Evolutionary conservation across 2,888 invertebrate genomes (phyloP), one percentile per base, ranked within the genome.

Genomic region (Lapara coniferarum): DNA sequence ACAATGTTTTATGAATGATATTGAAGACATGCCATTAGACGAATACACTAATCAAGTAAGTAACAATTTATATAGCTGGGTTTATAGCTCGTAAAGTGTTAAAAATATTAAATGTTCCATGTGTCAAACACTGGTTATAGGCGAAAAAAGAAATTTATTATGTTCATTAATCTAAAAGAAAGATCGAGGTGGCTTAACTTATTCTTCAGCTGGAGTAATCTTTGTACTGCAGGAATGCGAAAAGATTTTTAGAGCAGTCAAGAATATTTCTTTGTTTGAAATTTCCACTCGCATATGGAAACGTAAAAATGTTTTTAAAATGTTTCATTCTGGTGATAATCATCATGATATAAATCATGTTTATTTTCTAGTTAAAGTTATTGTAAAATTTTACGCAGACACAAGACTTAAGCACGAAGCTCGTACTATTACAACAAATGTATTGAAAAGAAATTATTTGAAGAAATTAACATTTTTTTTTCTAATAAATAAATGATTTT

Each of bases 231-330:
- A 73, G 89, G 81, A 71, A 76, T 53, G 77, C 78, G 56, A 84
- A 86, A 63, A 75, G 81, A 16, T 80, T 78, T 7, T 79, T 66
- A 53, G 83, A 85, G 70, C 91, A 89, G 90, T 82, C 81, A 46
- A 59, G n/a, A 53, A 53, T 53, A 53, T 53, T 53, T 53, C 52
- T 53, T 53, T n/a, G 12, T 8, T 53, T 53, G 52, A 53, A 53
- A 53, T 53, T 53, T 13, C 52, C 52, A 14, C 52, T 53, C 52
- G 52, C n/a, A 53, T 53, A 53, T n/a, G n/a, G 52, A n/a, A 53
- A 14, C 10, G 52, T 53, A 53, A 53, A 53, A 14, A 53, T 53
- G 14, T 14, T 53, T 53, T 53, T 10, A 53, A 14, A 53, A 53
- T 53, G 52, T 53, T 53, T 53, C 7, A n/a, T 13, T 53, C 52